Base-by-base conservation (phyloP, 2,888 invertebrate species). In the Agrotis ipsilon region DNA sequence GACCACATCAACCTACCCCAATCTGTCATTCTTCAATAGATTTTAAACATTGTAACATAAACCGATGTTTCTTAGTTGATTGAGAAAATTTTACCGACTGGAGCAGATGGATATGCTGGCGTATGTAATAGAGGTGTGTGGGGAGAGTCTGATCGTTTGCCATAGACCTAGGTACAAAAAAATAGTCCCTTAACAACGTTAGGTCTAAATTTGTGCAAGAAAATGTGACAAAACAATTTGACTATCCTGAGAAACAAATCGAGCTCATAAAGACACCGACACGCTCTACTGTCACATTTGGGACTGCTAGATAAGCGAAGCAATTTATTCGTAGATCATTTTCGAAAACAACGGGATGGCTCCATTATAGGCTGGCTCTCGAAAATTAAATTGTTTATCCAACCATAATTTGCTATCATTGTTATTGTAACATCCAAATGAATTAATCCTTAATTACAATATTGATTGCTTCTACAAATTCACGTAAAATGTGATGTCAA, bases 381-480 rank as follows among this genome's bases (percentile, higher is more conserved):
- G 14, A 39, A 54, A 7, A 32, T 24, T 13, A 14, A 46, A 21
- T 3, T 16, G 32, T 39, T n/a, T 39, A 39, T 24, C 24, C 62
- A 43, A 49, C 27, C 14, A 4, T 27, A 13, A 21, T 49, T 48
- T 3, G 19, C 14, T 27, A 59, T 27, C 24, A 27, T 21, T 32
- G 43, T 21, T 24, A 59, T 39, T 49, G 3, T 46, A 24, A 51
- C 16, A n/a, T 32, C 18, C 27, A 51, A 73, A 72, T 59, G 14
- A 48, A 46, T 54, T 19, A 39, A 48, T 71, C 27, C 18, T n/a
- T 54, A 14, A 16, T 73, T 39, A 19, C 5, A 18, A 24, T 18
- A 45, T 52, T 16, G 45, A 61, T 61, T 60, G 49, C 43, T 13
- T 4, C 19, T 43, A 48, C 16, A 48, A 14, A 32, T 46, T 13